Conservation (phyloP, 2,113 vertebrate species). For the Xenopus borealis region DNA sequence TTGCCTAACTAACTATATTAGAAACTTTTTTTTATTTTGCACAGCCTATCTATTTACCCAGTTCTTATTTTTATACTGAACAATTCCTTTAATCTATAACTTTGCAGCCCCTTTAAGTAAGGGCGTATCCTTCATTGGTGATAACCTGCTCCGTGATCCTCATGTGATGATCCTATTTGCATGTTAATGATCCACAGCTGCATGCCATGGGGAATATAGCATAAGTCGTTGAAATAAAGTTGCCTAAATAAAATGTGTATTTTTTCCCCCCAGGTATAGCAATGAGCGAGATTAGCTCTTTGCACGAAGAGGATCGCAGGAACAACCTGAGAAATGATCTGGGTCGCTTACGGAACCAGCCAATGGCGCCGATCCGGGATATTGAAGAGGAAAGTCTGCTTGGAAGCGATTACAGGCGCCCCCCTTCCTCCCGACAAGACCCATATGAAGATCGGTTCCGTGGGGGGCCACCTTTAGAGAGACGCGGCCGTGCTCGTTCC, state of each 20-base stretch:
- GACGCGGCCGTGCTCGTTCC: conserved; percentile 68
- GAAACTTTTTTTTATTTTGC: no score
- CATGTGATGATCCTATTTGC: no score
- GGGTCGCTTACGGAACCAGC: conserved; percentile 63
- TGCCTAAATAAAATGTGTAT: background rate
- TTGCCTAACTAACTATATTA: no score
- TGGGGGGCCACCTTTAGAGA: conserved; percentile 25
- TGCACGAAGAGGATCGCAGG: conserved; percentile 72
- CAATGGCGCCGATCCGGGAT: conserved; percentile 65
- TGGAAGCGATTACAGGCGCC: conserved; percentile 72
- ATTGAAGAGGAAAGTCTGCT: conserved; percentile 71
- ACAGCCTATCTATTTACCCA: no score
- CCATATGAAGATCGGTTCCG: conserved; percentile 54
- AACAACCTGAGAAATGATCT: conserved; percentile 49
- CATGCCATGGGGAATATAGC: no score
- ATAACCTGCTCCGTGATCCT: no score
- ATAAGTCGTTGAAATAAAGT: no score
- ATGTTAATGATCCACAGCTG: no score
- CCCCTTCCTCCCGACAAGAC: conserved; percentile 21
- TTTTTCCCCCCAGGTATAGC: conserved; percentile 59
- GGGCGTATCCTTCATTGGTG: no score
- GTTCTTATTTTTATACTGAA: no score
- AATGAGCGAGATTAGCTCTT: conserved; percentile 81
- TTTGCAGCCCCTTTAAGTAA: no score
- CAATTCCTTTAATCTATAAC: no score